Percentiles rank a stretch among this genome's conserved stretches.
These are phyloP conservation scores for Chiridota heheva DNA, from an alignment of 35 echinoderm and acorn worm species.

Conservation along the genomic window DNA sequence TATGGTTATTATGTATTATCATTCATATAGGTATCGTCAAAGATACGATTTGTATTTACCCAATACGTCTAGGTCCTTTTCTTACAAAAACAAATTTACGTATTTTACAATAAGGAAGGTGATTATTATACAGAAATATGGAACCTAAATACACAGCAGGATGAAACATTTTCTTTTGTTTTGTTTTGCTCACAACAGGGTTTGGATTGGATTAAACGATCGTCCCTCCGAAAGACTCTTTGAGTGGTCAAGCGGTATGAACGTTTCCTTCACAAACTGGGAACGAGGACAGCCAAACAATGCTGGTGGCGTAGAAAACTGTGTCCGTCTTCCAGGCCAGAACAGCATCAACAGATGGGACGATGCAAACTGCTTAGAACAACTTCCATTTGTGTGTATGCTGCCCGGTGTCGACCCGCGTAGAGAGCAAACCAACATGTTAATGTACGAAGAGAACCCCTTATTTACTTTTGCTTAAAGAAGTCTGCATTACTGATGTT, in stretches of 20 bases:
- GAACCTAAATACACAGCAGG: too few species aligned
- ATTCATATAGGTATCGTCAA: too few species aligned
- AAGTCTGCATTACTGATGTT: too few species aligned
- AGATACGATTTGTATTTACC: too few species aligned
- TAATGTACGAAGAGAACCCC: too few species aligned
- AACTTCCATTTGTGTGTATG: background rate
- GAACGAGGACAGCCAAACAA: slow-evolving; percentile 15
- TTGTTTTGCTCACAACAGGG: background rate
- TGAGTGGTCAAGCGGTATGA: slow-evolving; percentile 20
- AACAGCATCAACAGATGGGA: background rate
- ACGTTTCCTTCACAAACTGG: slow-evolving; percentile 27
- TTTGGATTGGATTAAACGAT: slow-evolving; percentile 23
- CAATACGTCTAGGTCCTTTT: too few species aligned
- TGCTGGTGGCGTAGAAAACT: slow-evolving; percentile 4
- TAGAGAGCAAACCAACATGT: too few species aligned
- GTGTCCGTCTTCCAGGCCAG: slow-evolving; percentile 5
- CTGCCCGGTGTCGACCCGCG: slow-evolving; percentile 19
- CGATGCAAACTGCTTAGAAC: slow-evolving; percentile 11
- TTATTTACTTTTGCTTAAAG: too few species aligned
- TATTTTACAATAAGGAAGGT: too few species aligned
- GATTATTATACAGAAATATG: too few species aligned
- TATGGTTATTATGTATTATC: too few species aligned
- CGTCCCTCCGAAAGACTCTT: background rate
- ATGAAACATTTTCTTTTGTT: background rate
- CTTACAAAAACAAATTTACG: too few species aligned